Conservation (phyloP, 2,113 vertebrate species). For the Alaudala cheleensis region DNA sequence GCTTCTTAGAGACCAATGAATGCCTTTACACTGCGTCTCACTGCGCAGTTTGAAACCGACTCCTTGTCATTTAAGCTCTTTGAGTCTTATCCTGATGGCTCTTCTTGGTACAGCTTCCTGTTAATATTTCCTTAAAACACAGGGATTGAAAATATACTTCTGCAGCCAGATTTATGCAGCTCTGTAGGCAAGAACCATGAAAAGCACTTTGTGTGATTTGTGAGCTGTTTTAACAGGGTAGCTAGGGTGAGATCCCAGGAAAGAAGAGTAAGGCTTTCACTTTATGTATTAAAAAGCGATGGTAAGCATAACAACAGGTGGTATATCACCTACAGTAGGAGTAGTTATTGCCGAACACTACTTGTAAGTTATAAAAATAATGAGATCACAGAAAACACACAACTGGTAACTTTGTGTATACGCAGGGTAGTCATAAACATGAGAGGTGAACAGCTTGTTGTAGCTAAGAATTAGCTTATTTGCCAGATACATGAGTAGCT, state of each 20-base stretch:
- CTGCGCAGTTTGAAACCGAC: rapidly evolving
- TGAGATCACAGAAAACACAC: background rate
- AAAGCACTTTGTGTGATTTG: background rate
- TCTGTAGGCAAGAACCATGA: background rate
- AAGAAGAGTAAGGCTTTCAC: background rate
- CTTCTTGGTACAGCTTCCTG: background rate
- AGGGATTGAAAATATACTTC: background rate
- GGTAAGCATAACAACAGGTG: background rate
- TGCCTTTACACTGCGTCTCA: rapidly evolving
- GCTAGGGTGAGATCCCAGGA: background rate
- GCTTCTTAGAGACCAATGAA: background rate
- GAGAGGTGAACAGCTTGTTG: background rate
- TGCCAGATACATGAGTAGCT: background rate
- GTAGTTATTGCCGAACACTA: background rate
- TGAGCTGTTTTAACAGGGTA: background rate
- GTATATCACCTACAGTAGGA: background rate
- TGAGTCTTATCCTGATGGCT: background rate
- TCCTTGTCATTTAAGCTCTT: background rate
- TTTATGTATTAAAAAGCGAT: background rate
- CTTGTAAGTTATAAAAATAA: background rate
- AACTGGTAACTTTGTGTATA: background rate
- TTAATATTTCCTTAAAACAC: background rate
- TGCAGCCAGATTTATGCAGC: background rate
- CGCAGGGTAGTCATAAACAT: background rate
- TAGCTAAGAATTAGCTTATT: background rate